These are phyloP conservation scores for Dasyurus viverrinus DNA, from an alignment of 2,113 vertebrate genomes.

Conservation along the genomic window DNA sequence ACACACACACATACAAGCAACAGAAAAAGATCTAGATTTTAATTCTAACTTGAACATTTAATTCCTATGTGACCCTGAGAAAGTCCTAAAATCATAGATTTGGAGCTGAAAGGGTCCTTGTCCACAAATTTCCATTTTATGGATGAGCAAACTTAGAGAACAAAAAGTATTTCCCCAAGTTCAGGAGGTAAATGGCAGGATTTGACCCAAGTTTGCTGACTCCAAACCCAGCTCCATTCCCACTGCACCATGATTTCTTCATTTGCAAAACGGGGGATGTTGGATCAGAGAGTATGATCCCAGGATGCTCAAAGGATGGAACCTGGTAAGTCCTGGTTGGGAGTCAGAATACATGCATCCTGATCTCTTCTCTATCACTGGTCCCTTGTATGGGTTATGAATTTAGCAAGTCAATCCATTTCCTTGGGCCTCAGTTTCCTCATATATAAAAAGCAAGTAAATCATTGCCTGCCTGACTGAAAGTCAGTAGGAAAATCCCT, in stretches of 20 bases:
- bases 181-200: not conserved
- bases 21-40: not conserved
- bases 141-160: not conserved
- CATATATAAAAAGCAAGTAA: not conserved
- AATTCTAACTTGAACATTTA: not conserved
- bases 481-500: not conserved
- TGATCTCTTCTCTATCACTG: too few relatives aligned
- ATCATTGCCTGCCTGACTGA: not conserved
- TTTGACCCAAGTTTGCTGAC: not conserved
- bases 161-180: not conserved
- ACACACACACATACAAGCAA: too few relatives aligned
- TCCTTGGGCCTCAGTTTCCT: not conserved
- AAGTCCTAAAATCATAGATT: not conserved
- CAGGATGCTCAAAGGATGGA: not conserved
- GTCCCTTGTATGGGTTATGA: not conserved
- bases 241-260: not conserved
- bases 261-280: not conserved
- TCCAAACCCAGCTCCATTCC: not conserved
- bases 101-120: not conserved
- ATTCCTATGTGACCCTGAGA: not conserved
- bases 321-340: not conserved
- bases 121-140: not conserved
- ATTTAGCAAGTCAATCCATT: not conserved
- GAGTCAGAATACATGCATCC: not conserved
- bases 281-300: not conserved